phyloP scores from a whole-genome alignment of 2,888 invertebrate species.

The Steinernema carpocapsae region DNA sequence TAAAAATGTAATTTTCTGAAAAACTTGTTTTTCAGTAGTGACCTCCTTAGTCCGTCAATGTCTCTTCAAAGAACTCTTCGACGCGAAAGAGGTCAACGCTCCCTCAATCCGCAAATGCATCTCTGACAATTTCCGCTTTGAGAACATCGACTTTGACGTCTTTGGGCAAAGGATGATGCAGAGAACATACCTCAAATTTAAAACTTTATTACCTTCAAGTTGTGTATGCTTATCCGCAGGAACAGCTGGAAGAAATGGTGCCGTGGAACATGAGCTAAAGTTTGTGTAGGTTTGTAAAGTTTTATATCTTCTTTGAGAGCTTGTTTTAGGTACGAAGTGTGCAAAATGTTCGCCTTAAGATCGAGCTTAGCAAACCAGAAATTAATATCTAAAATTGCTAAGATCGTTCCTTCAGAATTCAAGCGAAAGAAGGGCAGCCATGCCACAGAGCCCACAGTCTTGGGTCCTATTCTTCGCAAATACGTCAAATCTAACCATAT shows the following conservation, averaged over 20 bases:
- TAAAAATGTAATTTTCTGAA: no score
- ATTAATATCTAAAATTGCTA: not conserved
- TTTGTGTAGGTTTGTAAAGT: not conserved
- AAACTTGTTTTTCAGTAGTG: not conserved
- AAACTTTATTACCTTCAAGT: not conserved
- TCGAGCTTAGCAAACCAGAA: not conserved
- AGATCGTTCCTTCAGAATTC: not conserved
- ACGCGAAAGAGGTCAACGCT: not conserved
- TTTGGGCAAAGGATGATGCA: not conserved
- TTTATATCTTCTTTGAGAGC: not conserved
- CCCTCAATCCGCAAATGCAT: not conserved
- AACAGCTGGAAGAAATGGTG: not conserved
- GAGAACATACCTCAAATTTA: not conserved
- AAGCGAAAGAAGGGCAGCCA: not conserved
- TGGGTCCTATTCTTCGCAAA: not conserved
- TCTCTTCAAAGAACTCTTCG: not conserved
- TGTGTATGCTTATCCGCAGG: constrained; percentile 2
- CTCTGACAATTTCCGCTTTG: not conserved
- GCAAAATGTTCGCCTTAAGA: not conserved
- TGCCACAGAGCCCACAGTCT: not conserved
- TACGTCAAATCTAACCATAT: not conserved
- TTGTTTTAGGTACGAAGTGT: not conserved
- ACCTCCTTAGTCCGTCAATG: not conserved
- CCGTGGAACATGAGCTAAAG: not conserved
- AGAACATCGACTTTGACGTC: not conserved